These are phyloP conservation scores for Nannoperca australis DNA, from an alignment of 2,797 vertebrate species.

Conservation along the genomic window DNA sequence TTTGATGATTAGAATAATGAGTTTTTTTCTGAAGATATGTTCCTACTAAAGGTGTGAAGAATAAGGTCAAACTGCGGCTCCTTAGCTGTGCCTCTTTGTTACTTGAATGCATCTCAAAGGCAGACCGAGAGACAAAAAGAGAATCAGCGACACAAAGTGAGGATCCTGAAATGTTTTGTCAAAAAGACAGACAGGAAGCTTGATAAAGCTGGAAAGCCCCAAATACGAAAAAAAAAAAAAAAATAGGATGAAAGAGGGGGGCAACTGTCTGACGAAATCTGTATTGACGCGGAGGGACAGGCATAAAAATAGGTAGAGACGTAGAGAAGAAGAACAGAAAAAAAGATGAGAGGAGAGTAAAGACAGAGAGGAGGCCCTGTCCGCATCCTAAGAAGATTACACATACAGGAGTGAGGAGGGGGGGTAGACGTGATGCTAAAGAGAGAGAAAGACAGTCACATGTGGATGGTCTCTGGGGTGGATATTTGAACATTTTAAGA, in stretches of 20 bases:
- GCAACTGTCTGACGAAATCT: constrained; percentile 63
- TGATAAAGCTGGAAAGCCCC: constrained; percentile 45
- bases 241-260: constrained; percentile 48
- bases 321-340: constrained; percentile 31
- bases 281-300: constrained; percentile 61
- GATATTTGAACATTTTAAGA: constrained; percentile 16
- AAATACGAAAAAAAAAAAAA: constrained; percentile 19
- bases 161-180: constrained; percentile 38
- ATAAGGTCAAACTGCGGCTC: background rate
- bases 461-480: background rate
- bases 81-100: background rate
- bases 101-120: constrained; percentile 1
- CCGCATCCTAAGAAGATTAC: constrained; percentile 49
- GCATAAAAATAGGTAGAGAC: constrained; percentile 64
- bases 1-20: constrained; percentile 47
- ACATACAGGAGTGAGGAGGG: background rate
- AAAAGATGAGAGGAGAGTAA: constrained; percentile 46
- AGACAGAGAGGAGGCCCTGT: constrained; percentile 46
- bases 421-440: constrained; percentile 11
- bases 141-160: constrained; percentile 26
- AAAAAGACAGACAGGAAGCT: constrained; percentile 29
- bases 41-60: constrained; percentile 3
- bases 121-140: constrained; percentile 17
- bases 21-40: constrained; percentile 28
- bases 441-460: constrained; percentile 26